A percentile compares a stretch with the other conserved stretches of the same genome.
Evolutionary conservation across 2,113 vertebrate genomes (phyloP).

Genomic region (Ceuthmochares aereus): DNA sequence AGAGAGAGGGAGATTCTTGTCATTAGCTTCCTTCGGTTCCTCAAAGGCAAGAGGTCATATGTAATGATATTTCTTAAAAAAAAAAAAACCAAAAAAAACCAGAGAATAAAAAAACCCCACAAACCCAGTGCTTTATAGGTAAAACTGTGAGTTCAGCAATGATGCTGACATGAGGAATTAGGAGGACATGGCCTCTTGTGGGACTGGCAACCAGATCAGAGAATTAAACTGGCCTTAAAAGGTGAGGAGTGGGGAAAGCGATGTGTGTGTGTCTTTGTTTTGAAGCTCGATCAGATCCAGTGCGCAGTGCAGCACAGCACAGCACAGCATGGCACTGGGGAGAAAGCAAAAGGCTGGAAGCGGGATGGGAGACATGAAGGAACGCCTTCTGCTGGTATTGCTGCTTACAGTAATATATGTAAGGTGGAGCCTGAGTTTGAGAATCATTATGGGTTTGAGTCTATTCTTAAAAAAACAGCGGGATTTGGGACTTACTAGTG

Average conservation of each 20-base stretch:
- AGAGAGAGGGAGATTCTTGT: slow-evolving; percentile 1
- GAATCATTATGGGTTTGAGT: not conserved
- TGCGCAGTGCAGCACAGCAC: not conserved
- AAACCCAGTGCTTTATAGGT: not conserved
- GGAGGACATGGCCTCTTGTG: not conserved
- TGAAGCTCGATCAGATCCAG: not conserved
- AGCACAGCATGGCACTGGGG: not conserved
- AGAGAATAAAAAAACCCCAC: too few species aligned
- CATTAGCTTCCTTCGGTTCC: not conserved
- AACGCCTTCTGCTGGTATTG: accelerated
- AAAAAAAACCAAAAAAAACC: not conserved
- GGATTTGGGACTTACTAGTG: not conserved
- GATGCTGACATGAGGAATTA: not conserved
- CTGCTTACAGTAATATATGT: not conserved
- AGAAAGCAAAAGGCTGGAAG: not conserved
- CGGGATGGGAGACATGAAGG: not conserved
- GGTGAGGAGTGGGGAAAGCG: too few species aligned
- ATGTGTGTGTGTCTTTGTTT: not conserved
- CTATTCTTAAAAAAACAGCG: not conserved
- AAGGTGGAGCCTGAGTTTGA: not conserved
- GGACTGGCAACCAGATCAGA: not conserved
- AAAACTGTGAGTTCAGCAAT: not conserved
- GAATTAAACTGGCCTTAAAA: not conserved
- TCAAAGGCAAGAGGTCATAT: not conserved
- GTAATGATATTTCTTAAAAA: not conserved